Evolutionary conservation across 2,113 vertebrate species (phyloP).

Genomic region (Puma concolor): DNA sequence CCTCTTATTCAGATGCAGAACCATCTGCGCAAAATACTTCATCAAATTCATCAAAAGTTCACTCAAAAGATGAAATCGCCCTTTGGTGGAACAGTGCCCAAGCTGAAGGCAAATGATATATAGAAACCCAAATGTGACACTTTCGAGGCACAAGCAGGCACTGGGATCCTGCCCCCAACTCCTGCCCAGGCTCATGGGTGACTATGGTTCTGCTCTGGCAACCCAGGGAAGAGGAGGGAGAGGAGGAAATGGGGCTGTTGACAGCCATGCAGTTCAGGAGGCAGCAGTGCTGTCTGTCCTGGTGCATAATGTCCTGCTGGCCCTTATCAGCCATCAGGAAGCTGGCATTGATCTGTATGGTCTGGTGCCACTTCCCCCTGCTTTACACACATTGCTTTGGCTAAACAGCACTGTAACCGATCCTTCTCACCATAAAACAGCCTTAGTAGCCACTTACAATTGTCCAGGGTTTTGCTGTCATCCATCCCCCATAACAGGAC

Average conservation of each 20-base stretch:
- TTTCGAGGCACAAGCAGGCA: neutral
- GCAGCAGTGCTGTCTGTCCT: neutral
- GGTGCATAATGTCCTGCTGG: neutral
- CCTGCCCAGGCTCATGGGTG: neutral
- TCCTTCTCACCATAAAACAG: neutral
- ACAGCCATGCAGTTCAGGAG: neutral
- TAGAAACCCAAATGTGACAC: neutral
- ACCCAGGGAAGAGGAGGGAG: neutral
- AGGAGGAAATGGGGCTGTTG: rapidly evolving
- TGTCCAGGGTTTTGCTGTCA: neutral
- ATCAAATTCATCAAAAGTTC: conserved; percentile 45
- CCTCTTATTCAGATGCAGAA: conserved; percentile 58
- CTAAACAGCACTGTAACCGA: rapidly evolving
- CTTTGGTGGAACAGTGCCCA: conserved; percentile 41
- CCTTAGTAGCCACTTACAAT: neutral
- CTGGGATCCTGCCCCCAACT: neutral
- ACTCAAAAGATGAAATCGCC: conserved; percentile 51
- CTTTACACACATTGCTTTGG: neutral
- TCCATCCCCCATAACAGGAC: neutral
- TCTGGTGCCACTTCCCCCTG: neutral
- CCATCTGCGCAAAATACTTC: conserved; percentile 56
- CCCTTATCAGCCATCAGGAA: too few relatives aligned
- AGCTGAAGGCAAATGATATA: neutral
- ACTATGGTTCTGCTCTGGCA: neutral
- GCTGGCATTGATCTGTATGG: neutral